Evolutionary conservation across 2,888 invertebrate species (phyloP).

Genomic region (Cactoblastis cactorum): DNA sequence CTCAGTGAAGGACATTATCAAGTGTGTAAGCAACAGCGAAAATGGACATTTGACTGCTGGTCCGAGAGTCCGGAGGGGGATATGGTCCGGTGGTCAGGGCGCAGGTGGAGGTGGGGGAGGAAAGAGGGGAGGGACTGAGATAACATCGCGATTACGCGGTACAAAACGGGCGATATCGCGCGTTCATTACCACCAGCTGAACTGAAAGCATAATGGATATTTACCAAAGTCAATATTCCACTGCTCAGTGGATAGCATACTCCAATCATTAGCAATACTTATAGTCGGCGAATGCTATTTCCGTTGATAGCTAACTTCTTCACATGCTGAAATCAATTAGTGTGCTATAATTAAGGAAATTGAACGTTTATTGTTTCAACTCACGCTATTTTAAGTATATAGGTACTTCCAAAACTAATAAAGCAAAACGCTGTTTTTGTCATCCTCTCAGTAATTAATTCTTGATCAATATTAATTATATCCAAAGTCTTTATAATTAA

Average conservation of each 20-base stretch:
- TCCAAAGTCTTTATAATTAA: neutral
- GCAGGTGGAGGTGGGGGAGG: conserved; percentile 24
- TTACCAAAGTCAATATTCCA: neutral
- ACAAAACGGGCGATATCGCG: conserved; percentile 71
- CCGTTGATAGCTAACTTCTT: conserved; percentile 10
- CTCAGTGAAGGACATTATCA: conserved; percentile 5
- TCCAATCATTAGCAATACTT: conserved; percentile 18
- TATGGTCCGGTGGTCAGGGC: conserved; percentile 40
- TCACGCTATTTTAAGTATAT: conserved; percentile 2
- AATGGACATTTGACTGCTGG: conserved; percentile 25
- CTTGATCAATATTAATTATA: too few species aligned
- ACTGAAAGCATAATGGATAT: conserved; percentile 54
- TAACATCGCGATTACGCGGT: conserved; percentile 72
- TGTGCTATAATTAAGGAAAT: conserved; percentile 10
- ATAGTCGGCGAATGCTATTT: conserved; percentile 19
- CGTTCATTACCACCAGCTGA: conserved; percentile 57
- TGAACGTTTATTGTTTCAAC: conserved; percentile 9
- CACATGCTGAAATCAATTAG: conserved; percentile 11
- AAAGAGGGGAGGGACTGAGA: conserved; percentile 35
- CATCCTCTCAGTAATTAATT: too few species aligned
- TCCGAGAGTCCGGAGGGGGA: conserved; percentile 33
- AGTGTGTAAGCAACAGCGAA: conserved; percentile 19
- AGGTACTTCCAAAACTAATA: conserved; percentile 8
- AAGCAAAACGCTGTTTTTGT: neutral
- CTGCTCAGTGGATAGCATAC: conserved; percentile 2